These are phyloP conservation scores for Sesia apiformis DNA, from an alignment of 2,888 invertebrate genomes.

Conservation along the genomic window DNA sequence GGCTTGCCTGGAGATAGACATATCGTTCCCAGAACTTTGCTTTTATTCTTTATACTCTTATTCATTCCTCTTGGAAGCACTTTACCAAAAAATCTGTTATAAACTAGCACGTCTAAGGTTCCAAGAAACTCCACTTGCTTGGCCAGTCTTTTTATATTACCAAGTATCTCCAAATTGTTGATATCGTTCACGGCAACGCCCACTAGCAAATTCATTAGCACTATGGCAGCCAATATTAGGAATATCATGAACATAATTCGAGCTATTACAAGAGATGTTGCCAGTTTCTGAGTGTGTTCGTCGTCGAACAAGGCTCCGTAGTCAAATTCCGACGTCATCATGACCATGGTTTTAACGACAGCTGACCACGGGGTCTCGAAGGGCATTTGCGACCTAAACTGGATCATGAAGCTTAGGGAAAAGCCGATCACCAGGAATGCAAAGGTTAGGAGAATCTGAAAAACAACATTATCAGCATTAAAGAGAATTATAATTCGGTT, in stretches of 20 bases:
- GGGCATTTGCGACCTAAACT: slow-evolving; percentile 63
- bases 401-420: slow-evolving; percentile 71
- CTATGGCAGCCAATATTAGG: slow-evolving; percentile 70
- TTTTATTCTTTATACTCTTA: slow-evolving; percentile 42
- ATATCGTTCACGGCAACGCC: slow-evolving; percentile 77
- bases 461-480: slow-evolving; percentile 9
- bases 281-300: slow-evolving; percentile 44
- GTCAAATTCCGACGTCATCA: slow-evolving; percentile 77
- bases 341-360: slow-evolving; percentile 72
- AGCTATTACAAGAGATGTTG: slow-evolving; percentile 53
- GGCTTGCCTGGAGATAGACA: slow-evolving; percentile 57
- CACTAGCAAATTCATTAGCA: slow-evolving; percentile 75
- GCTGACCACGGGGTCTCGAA: slow-evolving; percentile 70
- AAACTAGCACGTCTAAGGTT: slow-evolving; percentile 65
- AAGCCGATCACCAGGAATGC: slow-evolving; percentile 71
- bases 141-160: slow-evolving; percentile 66
- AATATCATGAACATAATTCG: slow-evolving; percentile 69
- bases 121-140: slow-evolving; percentile 73
- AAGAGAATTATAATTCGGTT: no score
- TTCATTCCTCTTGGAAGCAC: slow-evolving; percentile 45
- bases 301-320: slow-evolving; percentile 64
- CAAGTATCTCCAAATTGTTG: slow-evolving; percentile 69
- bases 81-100: slow-evolving; percentile 49
- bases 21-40: slow-evolving; percentile 42
- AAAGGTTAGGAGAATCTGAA: slow-evolving; percentile 66